A percentile compares a stretch with the other conserved stretches of the same genome.
These are phyloP conservation scores for Hylaeus anthracinus DNA, from an alignment of 1,140 invertebrate genomes.

Conservation along the genomic window DNA sequence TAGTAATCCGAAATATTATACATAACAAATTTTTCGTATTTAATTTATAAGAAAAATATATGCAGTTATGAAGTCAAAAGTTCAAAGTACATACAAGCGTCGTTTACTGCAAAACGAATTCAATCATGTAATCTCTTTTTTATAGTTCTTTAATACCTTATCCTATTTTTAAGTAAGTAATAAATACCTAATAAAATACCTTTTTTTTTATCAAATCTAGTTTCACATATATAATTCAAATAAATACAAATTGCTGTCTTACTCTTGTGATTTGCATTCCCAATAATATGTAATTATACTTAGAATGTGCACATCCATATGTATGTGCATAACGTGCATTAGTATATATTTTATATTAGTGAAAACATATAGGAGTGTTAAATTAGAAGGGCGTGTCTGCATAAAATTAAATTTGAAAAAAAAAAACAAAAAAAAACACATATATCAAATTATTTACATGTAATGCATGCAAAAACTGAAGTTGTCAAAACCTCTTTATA, in stretches of 20 bases:
- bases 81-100: background rate
- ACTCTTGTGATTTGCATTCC: constrained; percentile 1
- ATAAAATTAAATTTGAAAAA: too few relatives aligned
- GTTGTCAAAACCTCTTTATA: too few relatives aligned
- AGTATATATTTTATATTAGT: too few relatives aligned
- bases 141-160: background rate
- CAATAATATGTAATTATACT: background rate
- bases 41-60: constrained; percentile 5
- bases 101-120: background rate
- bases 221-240: background rate
- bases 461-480: too few relatives aligned
- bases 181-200: background rate
- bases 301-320: constrained; percentile 22
- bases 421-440: too few relatives aligned
- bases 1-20: background rate
- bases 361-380: too few relatives aligned
- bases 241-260: constrained; percentile 16
- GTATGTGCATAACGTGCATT: constrained; percentile 1
- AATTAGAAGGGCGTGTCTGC: too few relatives aligned
- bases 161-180: background rate
- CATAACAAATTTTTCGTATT: background rate
- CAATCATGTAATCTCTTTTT: constrained; percentile 6
- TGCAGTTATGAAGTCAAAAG: background rate
- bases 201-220: too few relatives aligned
- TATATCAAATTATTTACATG: too few relatives aligned